These are phyloP conservation scores for Lagodon rhomboides DNA, from an alignment of 2,797 vertebrate genomes.

Conservation along the genomic window DNA sequence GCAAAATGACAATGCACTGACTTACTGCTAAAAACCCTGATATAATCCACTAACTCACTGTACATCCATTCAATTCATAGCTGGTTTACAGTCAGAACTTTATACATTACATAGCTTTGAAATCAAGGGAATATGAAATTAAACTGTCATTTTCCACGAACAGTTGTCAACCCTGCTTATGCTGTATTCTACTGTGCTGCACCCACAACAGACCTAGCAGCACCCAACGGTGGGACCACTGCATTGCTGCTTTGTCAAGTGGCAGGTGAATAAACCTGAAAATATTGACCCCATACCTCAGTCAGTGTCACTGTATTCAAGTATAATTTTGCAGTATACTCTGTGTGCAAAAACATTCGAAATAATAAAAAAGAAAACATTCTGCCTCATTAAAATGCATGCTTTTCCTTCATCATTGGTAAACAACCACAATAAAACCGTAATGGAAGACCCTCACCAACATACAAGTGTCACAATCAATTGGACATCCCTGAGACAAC, in stretches of 20 bases:
- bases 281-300: conserved; percentile 55
- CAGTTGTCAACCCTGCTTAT: conserved; percentile 47
- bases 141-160: conserved; percentile 40
- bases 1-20: conserved; percentile 35
- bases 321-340: conserved; percentile 71
- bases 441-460: conserved; percentile 82
- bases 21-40: conserved; percentile 31
- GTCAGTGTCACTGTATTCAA: conserved; percentile 74
- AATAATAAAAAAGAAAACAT: conserved; percentile 73
- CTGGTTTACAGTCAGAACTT: conserved; percentile 33
- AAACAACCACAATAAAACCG: conserved; percentile 62
- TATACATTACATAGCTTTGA: conserved; percentile 50
- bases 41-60: conserved; percentile 18
- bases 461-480: conserved; percentile 80
- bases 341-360: conserved; percentile 78
- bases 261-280: conserved; percentile 68
- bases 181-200: conserved; percentile 26
- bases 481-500: conserved; percentile 86
- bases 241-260: conserved; percentile 54
- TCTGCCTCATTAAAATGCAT: conserved; percentile 65
- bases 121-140: conserved; percentile 38
- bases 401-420: conserved; percentile 55
- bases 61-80: conserved; percentile 24
- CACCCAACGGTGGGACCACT: conserved; percentile 39
- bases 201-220: conserved; percentile 48